A percentile compares a stretch with the other conserved stretches of the same genome.
Conservation (phyloP, 2,888 invertebrate species). For the Morpho deidamia region DNA sequence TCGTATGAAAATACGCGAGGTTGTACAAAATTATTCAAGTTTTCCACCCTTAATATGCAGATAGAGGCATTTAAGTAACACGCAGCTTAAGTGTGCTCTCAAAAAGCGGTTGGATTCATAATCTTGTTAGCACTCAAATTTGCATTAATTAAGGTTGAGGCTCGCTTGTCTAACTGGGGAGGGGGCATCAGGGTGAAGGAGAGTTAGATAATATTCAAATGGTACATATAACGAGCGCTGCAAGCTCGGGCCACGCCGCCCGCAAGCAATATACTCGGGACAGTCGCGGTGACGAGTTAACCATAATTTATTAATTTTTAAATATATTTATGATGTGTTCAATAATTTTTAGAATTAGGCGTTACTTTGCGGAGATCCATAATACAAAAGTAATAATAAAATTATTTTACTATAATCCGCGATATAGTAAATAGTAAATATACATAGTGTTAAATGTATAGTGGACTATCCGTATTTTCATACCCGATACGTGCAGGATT, state of each 20-base stretch:
- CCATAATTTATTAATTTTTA: background rate
- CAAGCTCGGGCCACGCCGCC: slow-evolving; percentile 58
- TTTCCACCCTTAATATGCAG: slow-evolving; percentile 36
- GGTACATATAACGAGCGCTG: slow-evolving; percentile 76
- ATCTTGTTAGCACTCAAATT: slow-evolving; percentile 79
- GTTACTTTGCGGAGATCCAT: too few species aligned
- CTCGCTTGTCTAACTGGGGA: slow-evolving; percentile 57
- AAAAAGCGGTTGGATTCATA: slow-evolving; percentile 73
- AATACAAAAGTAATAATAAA: too few species aligned
- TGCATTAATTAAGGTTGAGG: slow-evolving; percentile 76
- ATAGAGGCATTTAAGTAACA: slow-evolving; percentile 50
- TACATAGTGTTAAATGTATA: too few species aligned
- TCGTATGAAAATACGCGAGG: slow-evolving; percentile 22
- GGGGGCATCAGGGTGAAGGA: slow-evolving; percentile 30
- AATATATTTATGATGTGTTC: too few species aligned
- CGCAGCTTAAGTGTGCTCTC: slow-evolving; percentile 53
- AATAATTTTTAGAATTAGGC: too few species aligned
- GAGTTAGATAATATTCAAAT: slow-evolving; percentile 77
- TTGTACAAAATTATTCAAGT: slow-evolving; percentile 28
- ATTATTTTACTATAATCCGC: too few species aligned
- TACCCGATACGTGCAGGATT: too few species aligned
- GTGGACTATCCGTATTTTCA: too few species aligned
- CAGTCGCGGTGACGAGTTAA: slow-evolving; percentile 34
- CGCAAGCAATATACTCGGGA: slow-evolving; percentile 72
- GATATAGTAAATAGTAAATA: too few species aligned